Conservation (phyloP, 2,888 invertebrate genomes). For the Nudaria mundana region DNA sequence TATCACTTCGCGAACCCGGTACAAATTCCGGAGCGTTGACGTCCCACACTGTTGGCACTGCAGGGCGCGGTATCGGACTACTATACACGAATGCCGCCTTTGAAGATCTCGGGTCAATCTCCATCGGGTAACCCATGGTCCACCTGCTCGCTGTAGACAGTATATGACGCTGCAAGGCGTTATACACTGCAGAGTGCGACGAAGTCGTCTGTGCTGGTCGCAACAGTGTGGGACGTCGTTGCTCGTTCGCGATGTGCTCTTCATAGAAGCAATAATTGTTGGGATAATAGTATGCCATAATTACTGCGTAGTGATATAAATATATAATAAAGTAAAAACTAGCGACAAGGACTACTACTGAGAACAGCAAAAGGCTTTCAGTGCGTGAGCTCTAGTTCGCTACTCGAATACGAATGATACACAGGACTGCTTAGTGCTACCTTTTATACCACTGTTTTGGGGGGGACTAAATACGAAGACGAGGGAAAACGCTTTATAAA, state of each 20-base stretch:
- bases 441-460: no score
- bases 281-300: no score
- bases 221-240: constrained; percentile 42
- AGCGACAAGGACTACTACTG: no score
- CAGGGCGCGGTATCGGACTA: constrained; percentile 73
- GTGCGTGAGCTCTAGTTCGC: no score
- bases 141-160: constrained; percentile 83
- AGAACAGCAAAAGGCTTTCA: no score
- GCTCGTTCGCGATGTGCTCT: no score
- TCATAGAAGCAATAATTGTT: constrained; percentile 83
- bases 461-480: no score
- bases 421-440: no score
- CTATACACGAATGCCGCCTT: constrained; percentile 85
- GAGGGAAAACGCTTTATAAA: no score
- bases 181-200: constrained; percentile 69
- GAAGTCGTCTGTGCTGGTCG: constrained; percentile 43
- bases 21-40: constrained; percentile 86
- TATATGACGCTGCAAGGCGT: constrained; percentile 81
- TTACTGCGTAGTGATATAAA: no score
- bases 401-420: no score
- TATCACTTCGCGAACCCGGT: constrained; percentile 79
- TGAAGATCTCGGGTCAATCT: constrained; percentile 81
- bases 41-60: constrained; percentile 80
- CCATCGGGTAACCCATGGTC: constrained; percentile 87
- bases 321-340: no score